Percentiles rank a stretch among this genome's conserved stretches.
phyloP scores from a whole-genome alignment of 2,113 vertebrate genomes.

The Sylvietta virens region DNA sequence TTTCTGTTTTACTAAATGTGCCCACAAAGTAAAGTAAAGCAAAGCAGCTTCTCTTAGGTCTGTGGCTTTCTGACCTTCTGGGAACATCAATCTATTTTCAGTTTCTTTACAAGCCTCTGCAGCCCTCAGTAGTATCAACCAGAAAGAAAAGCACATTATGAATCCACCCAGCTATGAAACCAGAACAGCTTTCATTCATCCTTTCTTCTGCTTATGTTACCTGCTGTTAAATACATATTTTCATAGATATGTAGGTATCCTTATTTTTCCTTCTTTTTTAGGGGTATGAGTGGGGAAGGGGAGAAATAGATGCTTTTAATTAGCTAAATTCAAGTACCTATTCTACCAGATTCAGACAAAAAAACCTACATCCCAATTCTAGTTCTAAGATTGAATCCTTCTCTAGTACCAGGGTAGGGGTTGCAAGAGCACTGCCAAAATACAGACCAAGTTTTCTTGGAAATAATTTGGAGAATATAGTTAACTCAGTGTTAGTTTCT shows the following conservation, averaged over 20 bases:
- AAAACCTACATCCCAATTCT: background rate
- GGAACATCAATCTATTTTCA: background rate
- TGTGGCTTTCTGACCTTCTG: background rate
- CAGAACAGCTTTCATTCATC: background rate
- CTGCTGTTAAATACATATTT: background rate
- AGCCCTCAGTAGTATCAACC: background rate
- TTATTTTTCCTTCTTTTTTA: background rate
- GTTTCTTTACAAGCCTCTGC: background rate
- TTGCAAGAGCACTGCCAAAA: background rate
- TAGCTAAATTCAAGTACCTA: background rate
- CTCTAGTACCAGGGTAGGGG: background rate
- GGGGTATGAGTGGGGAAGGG: background rate
- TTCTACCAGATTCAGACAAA: background rate
- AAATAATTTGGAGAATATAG: background rate
- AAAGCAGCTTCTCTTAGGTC: background rate
- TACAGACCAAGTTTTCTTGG: background rate
- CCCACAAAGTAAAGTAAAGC: background rate
- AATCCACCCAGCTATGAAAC: background rate
- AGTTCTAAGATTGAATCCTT: background rate
- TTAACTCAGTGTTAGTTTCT: background rate
- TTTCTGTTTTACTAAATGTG: background rate
- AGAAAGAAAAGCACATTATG: background rate
- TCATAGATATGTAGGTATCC: background rate
- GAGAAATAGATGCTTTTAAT: background rate
- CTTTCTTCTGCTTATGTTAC: background rate